These are phyloP conservation scores for Stenodema calcarata DNA, from an alignment of 2,888 invertebrate species.

Conservation along the genomic window DNA sequence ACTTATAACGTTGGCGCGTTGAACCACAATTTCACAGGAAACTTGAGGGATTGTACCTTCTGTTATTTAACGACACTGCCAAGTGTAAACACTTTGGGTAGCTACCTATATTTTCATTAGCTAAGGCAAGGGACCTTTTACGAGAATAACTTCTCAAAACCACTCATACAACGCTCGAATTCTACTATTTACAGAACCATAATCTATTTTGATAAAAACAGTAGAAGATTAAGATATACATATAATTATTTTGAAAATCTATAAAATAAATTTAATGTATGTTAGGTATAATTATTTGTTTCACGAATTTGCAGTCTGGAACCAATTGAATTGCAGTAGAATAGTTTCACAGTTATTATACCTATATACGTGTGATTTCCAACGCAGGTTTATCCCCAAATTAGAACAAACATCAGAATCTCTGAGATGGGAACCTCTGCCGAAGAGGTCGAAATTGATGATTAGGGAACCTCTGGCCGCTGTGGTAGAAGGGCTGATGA, in stretches of 20 bases:
- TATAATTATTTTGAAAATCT: background rate
- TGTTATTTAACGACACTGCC: background rate
- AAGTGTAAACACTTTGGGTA: background rate
- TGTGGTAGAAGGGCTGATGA: background rate
- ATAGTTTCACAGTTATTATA: background rate
- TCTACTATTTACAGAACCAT: background rate
- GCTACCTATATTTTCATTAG: background rate
- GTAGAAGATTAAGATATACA: background rate
- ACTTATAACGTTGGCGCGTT: background rate
- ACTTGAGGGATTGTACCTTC: background rate
- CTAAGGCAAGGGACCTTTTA: background rate
- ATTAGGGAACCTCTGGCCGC: background rate
- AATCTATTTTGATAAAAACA: background rate
- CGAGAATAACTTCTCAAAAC: background rate
- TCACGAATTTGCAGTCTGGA: background rate
- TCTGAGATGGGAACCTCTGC: slow-evolving; percentile 6
- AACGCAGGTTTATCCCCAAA: no score
- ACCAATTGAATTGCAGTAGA: background rate
- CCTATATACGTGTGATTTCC: background rate
- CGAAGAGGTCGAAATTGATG: background rate
- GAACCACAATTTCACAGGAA: background rate
- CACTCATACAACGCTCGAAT: background rate
- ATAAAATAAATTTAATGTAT: background rate
- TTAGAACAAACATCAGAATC: slow-evolving; percentile 19
- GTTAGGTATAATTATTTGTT: background rate